Conservation (phyloP, 1,140 invertebrate genomes). For the Bombus waltoni region DNA sequence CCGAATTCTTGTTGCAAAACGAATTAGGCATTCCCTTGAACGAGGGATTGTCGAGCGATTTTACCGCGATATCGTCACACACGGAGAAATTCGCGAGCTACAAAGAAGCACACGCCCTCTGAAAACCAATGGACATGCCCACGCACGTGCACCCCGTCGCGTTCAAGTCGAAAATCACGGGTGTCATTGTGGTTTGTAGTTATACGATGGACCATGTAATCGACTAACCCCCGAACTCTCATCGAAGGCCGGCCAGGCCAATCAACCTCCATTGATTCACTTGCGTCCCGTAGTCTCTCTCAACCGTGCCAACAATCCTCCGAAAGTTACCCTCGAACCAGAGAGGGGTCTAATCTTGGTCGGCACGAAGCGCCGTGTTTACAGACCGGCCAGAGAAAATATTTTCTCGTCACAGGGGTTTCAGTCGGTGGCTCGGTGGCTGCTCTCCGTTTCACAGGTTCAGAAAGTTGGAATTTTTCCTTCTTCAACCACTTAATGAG, state of each 20-base stretch:
- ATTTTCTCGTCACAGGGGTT: constrained; percentile 34
- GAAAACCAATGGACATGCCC: neutral
- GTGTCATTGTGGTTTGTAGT: constrained; percentile 67
- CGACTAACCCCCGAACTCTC: constrained; percentile 36
- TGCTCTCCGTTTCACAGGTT: neutral
- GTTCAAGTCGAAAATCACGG: constrained; percentile 60
- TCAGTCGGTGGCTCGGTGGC: no score
- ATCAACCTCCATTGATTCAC: constrained; percentile 70
- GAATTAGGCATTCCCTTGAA: constrained; percentile 15
- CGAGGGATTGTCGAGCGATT: neutral
- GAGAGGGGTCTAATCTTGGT: constrained; percentile 55
- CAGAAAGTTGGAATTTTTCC: neutral
- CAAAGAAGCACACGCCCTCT: neutral
- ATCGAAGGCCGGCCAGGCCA: constrained; percentile 49
- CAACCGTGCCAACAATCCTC: constrained; percentile 34
- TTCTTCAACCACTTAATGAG: neutral
- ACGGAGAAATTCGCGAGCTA: neutral
- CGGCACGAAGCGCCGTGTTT: constrained; percentile 60
- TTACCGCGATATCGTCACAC: neutral
- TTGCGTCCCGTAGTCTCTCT: constrained; percentile 23
- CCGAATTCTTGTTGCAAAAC: constrained; percentile 12
- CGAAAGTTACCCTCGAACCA: constrained; percentile 27
- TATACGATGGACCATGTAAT: constrained; percentile 62
- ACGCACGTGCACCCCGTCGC: neutral
- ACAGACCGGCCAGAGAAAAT: constrained; percentile 50